Conservation (phyloP, 2,888 invertebrate species). For the Andrena bicolor region DNA sequence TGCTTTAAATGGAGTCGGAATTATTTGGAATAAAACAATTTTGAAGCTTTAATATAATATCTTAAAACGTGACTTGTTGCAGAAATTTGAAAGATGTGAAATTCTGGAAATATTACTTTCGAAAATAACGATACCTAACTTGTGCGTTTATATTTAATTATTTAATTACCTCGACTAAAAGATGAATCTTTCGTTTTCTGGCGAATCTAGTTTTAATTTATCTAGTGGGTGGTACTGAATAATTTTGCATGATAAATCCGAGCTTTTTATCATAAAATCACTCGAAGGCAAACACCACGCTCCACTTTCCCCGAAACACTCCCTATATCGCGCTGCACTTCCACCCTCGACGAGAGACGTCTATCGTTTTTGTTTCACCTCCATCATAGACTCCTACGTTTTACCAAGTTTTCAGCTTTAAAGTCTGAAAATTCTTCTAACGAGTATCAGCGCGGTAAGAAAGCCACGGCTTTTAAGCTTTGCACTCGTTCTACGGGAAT, state of each 20-base stretch:
- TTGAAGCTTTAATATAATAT: too few relatives aligned
- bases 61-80: too few relatives aligned
- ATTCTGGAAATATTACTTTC: too few relatives aligned
- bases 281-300: constrained; percentile 28
- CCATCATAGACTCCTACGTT: constrained; percentile 33
- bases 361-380: constrained; percentile 23
- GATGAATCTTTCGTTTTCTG: background rate
- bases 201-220: constrained; percentile 11
- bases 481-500: constrained; percentile 5
- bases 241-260: constrained; percentile 26
- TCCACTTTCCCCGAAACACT: constrained; percentile 29
- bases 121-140: too few relatives aligned
- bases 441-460: constrained; percentile 39
- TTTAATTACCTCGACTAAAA: background rate
- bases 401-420: constrained; percentile 26
- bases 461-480: constrained; percentile 45
- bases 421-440: constrained; percentile 49
- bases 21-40: too few relatives aligned
- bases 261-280: constrained; percentile 29
- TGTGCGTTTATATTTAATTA: too few relatives aligned
- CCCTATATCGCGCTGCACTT: constrained; percentile 19
- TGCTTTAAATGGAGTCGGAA: too few relatives aligned
- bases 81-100: too few relatives aligned
- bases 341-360: background rate
- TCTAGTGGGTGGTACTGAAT: constrained; percentile 8